phyloP scores from a whole-genome alignment of 2,113 vertebrate species.

The Pollimyrus isidori region DNA sequence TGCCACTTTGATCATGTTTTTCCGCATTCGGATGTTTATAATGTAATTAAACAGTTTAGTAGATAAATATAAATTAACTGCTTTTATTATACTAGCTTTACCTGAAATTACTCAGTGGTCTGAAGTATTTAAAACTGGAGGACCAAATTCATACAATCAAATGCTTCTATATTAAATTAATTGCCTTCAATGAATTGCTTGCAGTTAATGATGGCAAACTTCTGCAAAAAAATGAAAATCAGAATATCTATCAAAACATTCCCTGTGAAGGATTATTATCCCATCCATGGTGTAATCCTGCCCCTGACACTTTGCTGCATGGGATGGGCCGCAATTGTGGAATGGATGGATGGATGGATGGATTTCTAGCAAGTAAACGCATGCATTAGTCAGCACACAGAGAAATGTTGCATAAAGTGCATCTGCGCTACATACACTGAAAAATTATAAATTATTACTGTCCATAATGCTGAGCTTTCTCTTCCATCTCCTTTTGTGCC shows the following conservation, averaged over 20 bases:
- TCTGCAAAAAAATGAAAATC: constrained; percentile 44
- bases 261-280: neutral
- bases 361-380: neutral
- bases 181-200: constrained; percentile 30
- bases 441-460: constrained; percentile 54
- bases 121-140: constrained; percentile 59
- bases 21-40: neutral
- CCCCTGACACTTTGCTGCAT: neutral
- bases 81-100: constrained; percentile 53
- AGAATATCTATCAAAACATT: constrained; percentile 52
- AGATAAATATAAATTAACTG: constrained; percentile 50
- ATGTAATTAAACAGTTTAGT: neutral
- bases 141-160: constrained; percentile 48
- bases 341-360: neutral
- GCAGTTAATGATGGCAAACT: constrained; percentile 42
- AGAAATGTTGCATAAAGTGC: constrained; percentile 48
- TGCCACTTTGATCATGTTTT: neutral
- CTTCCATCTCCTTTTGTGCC: neutral
- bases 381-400: neutral
- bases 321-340: neutral
- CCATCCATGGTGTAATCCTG: neutral
- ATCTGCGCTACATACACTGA: constrained; percentile 55
- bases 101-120: constrained; percentile 48
- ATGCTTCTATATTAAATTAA: constrained; percentile 56
- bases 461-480: neutral